These are phyloP conservation scores for Batillaria attramentaria DNA, from an alignment of 1,140 invertebrate genomes.

Conservation along the genomic window DNA sequence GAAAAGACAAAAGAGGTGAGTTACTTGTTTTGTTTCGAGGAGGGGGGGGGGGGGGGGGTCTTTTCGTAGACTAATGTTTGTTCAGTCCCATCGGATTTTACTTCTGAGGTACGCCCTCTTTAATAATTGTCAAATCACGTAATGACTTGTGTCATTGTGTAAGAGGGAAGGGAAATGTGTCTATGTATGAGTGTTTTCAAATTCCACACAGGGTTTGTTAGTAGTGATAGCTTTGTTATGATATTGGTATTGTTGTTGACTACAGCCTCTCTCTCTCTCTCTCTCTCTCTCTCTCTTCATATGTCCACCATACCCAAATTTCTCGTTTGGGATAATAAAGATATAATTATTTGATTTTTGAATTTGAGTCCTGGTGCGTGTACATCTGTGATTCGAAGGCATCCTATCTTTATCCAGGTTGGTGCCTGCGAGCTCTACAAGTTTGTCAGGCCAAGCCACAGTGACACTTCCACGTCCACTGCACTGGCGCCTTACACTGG, in stretches of 20 bases:
- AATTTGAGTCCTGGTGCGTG: too few species aligned
- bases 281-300: neutral
- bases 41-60: too few species aligned
- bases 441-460: slow-evolving; percentile 40
- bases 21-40: neutral
- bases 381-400: too few species aligned
- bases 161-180: neutral
- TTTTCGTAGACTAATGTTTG: too few species aligned
- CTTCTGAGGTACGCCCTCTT: too few species aligned
- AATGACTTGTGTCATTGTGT: neutral
- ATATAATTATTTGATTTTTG: too few species aligned
- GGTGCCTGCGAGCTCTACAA: slow-evolving; percentile 50
- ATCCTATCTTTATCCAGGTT: too few species aligned
- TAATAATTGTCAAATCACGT: neutral
- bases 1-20: slow-evolving; percentile 13
- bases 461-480: too few species aligned
- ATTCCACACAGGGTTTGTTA: neutral
- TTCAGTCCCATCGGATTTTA: too few species aligned
- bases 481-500: slow-evolving; percentile 7
- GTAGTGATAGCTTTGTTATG: neutral
- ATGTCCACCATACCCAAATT: neutral
- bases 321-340: too few species aligned
- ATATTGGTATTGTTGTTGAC: too few species aligned
- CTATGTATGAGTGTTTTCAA: neutral
- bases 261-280: neutral